Evolutionary conservation across 2,888 invertebrate genomes (phyloP).

Genomic region (Masnerella sp.): DNA sequence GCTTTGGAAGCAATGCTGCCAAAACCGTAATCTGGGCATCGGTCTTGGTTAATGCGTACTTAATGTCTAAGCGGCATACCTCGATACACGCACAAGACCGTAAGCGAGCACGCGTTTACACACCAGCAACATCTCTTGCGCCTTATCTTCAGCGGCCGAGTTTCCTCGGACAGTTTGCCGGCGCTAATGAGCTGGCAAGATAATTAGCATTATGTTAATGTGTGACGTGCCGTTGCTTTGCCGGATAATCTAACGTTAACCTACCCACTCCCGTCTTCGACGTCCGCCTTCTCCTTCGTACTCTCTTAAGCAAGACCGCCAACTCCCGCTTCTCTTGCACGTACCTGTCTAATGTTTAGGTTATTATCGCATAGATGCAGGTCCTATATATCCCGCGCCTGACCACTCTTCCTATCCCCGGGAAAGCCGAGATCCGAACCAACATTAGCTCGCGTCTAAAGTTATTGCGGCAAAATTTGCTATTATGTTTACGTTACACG

Average conservation of each 20-base stretch:
- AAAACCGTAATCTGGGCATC: slow-evolving; percentile 33
- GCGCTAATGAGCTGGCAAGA: slow-evolving; percentile 77
- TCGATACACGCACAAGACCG: slow-evolving; percentile 40
- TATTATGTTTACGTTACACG: slow-evolving; percentile 29
- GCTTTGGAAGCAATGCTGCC: slow-evolving; percentile 10
- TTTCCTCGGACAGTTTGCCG: slow-evolving; percentile 77
- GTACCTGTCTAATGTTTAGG: slow-evolving; percentile 63
- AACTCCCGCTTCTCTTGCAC: slow-evolving; percentile 64
- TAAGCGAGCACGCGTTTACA: slow-evolving; percentile 53
- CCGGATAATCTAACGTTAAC: slow-evolving; percentile 70
- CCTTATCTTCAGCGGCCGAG: slow-evolving; percentile 75
- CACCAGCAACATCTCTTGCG: slow-evolving; percentile 57
- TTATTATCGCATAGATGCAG: slow-evolving; percentile 55
- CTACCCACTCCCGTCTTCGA: slow-evolving; percentile 62
- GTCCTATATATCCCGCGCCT: slow-evolving; percentile 59
- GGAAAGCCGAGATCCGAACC: slow-evolving; percentile 8
- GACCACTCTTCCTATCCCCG: slow-evolving; percentile 32
- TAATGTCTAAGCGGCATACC: slow-evolving; percentile 36
- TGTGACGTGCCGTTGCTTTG: slow-evolving; percentile 70
- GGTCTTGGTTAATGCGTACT: slow-evolving; percentile 37
- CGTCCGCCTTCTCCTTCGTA: slow-evolving; percentile 56
- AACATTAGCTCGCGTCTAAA: slow-evolving; percentile 27
- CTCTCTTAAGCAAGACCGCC: slow-evolving; percentile 64
- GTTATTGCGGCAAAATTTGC: slow-evolving; percentile 27
- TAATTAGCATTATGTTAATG: slow-evolving; percentile 78